phyloP scores from a whole-genome alignment of 2,113 vertebrate species.

The Eudyptes chrysolophus region DNA sequence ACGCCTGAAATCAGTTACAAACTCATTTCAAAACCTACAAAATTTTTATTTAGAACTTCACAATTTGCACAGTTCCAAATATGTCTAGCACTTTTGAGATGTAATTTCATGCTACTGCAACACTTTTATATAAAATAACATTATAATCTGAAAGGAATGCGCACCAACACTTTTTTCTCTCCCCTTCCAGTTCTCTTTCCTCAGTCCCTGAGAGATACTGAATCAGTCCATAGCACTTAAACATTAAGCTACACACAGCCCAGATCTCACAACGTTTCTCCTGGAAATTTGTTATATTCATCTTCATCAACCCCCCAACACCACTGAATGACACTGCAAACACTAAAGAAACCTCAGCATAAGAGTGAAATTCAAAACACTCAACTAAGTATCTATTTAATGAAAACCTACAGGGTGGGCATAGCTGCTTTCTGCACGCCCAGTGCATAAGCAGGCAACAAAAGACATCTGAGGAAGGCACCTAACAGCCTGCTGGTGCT shows the following conservation, averaged over 20 bases:
- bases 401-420: neutral
- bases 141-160: no score
- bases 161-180: neutral
- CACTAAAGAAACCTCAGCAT: neutral
- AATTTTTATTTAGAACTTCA: neutral
- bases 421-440: neutral
- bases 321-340: neutral
- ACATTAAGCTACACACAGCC: neutral
- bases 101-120: neutral
- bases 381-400: neutral
- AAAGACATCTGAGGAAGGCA: neutral
- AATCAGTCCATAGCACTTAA: neutral
- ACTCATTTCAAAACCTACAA: neutral
- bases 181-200: neutral
- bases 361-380: neutral
- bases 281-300: neutral
- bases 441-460: neutral
- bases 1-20: neutral
- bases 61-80: neutral
- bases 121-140: no score
- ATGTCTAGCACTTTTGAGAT: neutral
- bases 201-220: neutral
- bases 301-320: neutral
- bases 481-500: neutral
- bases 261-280: neutral